These are phyloP conservation scores for Megaceryle torquata DNA, from an alignment of 2,113 vertebrate genomes.

Conservation along the genomic window DNA sequence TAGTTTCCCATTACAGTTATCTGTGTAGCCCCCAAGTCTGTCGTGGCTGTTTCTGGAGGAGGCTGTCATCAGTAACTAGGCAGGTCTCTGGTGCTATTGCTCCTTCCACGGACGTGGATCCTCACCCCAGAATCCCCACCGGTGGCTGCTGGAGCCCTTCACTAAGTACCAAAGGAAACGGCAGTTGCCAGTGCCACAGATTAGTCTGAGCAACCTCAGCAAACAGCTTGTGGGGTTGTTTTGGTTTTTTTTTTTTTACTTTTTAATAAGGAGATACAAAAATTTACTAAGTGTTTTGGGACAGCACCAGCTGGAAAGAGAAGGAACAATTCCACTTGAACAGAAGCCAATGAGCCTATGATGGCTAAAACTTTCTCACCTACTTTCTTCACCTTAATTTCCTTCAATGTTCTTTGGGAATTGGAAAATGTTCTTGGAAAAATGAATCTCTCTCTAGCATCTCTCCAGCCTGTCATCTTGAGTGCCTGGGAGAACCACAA, in stretches of 20 bases:
- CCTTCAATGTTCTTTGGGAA: no score
- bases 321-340: background rate
- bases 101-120: background rate
- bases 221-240: background rate
- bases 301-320: background rate
- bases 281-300: background rate
- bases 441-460: background rate
- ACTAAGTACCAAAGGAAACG: no score
- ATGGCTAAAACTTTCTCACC: background rate
- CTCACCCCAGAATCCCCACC: background rate
- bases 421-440: background rate
- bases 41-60: background rate
- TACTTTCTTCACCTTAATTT: background rate
- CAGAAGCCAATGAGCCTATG: accelerated
- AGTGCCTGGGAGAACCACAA: background rate
- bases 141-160: background rate
- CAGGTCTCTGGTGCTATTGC: background rate
- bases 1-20: accelerated
- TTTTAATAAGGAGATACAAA: background rate
- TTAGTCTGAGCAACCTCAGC: background rate
- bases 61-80: no score
- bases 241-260: background rate
- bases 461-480: background rate
- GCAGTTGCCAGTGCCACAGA: background rate
- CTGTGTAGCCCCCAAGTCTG: background rate